Evolutionary conservation across 2,113 vertebrate species (phyloP), one percentile per base, ranked within the genome.

Genomic region (Pao palembangensis): DNA sequence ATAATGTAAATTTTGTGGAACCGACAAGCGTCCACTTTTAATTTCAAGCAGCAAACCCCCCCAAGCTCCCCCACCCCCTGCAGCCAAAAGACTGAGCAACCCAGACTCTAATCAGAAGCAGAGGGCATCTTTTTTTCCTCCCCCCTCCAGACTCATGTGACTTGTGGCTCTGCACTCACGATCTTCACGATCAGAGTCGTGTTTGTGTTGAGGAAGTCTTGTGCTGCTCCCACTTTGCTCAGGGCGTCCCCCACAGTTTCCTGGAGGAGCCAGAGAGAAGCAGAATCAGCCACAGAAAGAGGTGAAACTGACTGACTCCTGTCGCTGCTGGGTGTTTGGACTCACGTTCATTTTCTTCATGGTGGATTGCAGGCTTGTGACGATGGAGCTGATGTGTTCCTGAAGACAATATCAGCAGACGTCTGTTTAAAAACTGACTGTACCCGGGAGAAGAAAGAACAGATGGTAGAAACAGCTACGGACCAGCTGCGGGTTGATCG

Each of bases 181-280:
- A 76, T 85, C 81, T 89, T 87, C 63, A 93, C 66, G 51, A 92
- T 88, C 55, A 71, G 76, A 42, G 76, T 49, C 0, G 5, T 69
- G 42, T 90, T 87, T 64, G 31, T 75, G 61, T 86, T 67, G 61
- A 94, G 79, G 70, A 93, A 86, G 55, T 75, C 72, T 85, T 93
- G 82, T 31, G 90, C 87, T 38, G 54, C 1, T 0, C 1, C 70
- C 43, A 71, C 71, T n/a, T 63, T 51, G 10, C 44, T 67, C 78
- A 93, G 66, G 0, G 67, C 73, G 41, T 66, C 47, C 61, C 44
- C 61, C 51, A 88, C 77, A 3, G 63, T 77, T 49, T 0, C 44
- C 93, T 94, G 81, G 21, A 76, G 44, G 55, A 74, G 46, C 15
- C 49, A 17, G 20, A 68, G 34, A 60, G 59, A 38, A 55, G 31